Percentiles rank a stretch among this genome's conserved stretches.
These are phyloP conservation scores for Branchellion lobata DNA, from an alignment of 2,888 invertebrate genomes.

Conservation along the genomic window DNA sequence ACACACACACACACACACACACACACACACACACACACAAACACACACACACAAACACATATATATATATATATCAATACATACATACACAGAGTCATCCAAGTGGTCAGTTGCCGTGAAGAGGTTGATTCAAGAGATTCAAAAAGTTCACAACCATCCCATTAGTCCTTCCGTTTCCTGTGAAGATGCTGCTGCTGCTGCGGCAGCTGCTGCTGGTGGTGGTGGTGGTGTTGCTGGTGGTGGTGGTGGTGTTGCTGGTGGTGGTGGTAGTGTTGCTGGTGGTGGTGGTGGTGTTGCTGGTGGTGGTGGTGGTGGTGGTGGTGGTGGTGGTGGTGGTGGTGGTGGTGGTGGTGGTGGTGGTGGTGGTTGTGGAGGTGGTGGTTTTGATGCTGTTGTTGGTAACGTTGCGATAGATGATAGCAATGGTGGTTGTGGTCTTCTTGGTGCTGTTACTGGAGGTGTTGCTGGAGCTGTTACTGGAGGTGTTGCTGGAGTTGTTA, in stretches of 20 bases:
- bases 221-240: background rate
- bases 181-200: background rate
- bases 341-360: background rate
- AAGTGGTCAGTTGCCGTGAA: slow-evolving; percentile 59
- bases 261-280: background rate
- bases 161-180: slow-evolving; percentile 48
- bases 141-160: slow-evolving; percentile 48
- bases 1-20: too few species aligned
- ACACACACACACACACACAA: too few species aligned
- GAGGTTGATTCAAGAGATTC: slow-evolving; percentile 55
- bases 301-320: background rate
- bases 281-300: background rate
- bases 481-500: too few species aligned
- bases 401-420: background rate
- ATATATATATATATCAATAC: too few species aligned
- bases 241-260: background rate
- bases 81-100: slow-evolving; percentile 44
- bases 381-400: background rate
- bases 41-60: too few species aligned
- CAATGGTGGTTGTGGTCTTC: background rate
- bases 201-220: background rate
- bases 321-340: background rate
- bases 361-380: background rate
- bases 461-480: background rate
- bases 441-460: background rate